Evolutionary conservation across 2,888 invertebrate genomes (phyloP), one percentile per base, ranked within the genome.

Genomic region (Calameuta idolon): DNA sequence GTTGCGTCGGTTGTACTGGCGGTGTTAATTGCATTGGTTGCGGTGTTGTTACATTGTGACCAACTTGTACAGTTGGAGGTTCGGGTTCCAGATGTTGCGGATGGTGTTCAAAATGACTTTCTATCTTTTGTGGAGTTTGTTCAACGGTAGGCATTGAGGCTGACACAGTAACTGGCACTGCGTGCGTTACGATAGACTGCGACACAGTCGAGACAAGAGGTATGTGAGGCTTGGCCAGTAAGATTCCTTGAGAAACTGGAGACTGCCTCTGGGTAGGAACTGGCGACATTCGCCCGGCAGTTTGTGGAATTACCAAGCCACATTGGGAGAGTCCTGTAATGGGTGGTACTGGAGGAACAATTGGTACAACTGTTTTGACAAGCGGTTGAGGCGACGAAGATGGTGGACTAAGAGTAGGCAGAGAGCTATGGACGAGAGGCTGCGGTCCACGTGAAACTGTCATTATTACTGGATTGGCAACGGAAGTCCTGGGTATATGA

Each of bases 401-500:
- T 0, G 88, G 79, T 4, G 87, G 79, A 11, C 84, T 85, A 31
- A 85, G 71, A 11, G 81, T 77, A 34, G 89, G 89, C 30, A 74
- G 12, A 40, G 79, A 74, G 37, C 90, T 87, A 73, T 89, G 90
- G 15, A 86, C 82, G 11, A 90, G 40, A 35, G 89, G 73, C 73
- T 76, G 87, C 30, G 87, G 77, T 11, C 81, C 34, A 15, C 15
- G 40, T 33, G 89, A 88, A 73, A 91, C 90, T 30, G 91, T 86
- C 11, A 92, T 92, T 81, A 93, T 93, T 4, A 93, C 92, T 0
- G 93, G 92, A 86, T 92, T 93, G 1, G 92, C 92, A 2, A 92
- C 92, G 1, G 93, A 92, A 12, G 91, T 88, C 12, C 90, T 87
- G 4, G 95, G 94, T 84, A 95, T 94, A 85, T 94, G 95, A 30